A percentile compares a stretch with the other conserved stretches of the same genome.
Evolutionary conservation across 1,140 invertebrate species (phyloP).

Genomic region (Temnothorax curvispinosus): DNA sequence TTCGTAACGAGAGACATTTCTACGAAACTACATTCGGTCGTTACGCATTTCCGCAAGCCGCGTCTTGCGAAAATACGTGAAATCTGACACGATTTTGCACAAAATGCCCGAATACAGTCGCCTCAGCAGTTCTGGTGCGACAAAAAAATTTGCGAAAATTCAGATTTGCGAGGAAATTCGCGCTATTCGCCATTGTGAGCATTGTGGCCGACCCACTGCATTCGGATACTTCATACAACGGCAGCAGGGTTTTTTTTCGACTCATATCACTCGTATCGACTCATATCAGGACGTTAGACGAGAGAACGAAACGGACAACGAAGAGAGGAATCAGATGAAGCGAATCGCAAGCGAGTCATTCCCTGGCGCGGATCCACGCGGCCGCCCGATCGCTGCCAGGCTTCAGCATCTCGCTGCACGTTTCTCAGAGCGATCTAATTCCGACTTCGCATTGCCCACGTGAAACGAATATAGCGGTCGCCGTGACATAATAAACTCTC

Average conservation of each 20-base stretch:
- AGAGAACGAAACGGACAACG: too few species aligned
- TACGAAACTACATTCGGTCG: constrained; percentile 9
- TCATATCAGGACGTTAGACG: neutral
- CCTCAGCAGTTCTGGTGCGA: neutral
- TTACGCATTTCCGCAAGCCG: neutral
- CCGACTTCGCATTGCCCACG: constrained; percentile 5
- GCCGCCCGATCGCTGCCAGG: neutral
- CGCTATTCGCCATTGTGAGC: neutral
- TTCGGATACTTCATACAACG: neutral
- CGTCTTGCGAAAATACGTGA: constrained; percentile 33
- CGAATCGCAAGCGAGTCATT: constrained; percentile 51
- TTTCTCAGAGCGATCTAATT: constrained; percentile 68
- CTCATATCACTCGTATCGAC: neutral
- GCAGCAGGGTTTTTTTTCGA: neutral
- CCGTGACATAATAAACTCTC: constrained; percentile 2
- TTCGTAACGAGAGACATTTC: constrained; percentile 2
- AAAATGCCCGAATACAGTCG: neutral
- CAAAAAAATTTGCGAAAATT: constrained; percentile 19
- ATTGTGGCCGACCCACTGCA: neutral
- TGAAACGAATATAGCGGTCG: constrained; percentile 51
- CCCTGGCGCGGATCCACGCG: constrained; percentile 59
- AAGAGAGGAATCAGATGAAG: neutral
- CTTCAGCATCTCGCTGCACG: constrained; percentile 51
- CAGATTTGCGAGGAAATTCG: neutral
- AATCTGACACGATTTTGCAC: constrained; percentile 29